Evolutionary conservation across 2,113 vertebrate species (phyloP).

Genomic region (Corythoichthys intestinalis): DNA sequence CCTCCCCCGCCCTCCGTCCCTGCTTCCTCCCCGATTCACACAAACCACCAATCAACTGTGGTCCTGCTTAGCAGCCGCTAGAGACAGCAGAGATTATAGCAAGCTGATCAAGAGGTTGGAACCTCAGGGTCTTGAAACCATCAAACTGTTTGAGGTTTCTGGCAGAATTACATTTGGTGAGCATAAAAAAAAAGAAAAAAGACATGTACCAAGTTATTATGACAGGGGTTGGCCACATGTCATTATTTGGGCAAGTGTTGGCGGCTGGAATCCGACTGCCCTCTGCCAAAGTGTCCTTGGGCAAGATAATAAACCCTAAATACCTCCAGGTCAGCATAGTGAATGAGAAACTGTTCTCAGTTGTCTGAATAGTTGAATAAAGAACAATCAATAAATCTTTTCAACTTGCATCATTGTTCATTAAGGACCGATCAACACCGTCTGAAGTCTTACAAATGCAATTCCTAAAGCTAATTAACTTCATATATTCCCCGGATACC

Average conservation of each 20-base stretch:
- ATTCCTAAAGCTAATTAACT: slow-evolving; percentile 55
- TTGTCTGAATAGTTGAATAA: no score
- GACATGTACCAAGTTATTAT: no score
- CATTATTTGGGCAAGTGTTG: no score
- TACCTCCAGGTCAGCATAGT: no score
- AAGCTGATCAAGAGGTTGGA: background rate
- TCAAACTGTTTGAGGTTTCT: background rate
- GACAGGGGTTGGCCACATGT: no score
- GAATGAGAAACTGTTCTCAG: no score
- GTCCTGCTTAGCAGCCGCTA: background rate
- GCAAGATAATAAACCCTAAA: no score
- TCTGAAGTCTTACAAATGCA: background rate
- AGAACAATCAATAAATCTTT: background rate
- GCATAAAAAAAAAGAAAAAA: no score
- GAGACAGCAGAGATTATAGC: background rate
- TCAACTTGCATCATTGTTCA: background rate
- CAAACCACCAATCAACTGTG: background rate
- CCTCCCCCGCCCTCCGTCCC: background rate
- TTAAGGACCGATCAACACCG: no score
- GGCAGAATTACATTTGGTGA: no score
- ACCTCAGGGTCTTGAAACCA: background rate
- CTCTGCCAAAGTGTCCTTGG: no score
- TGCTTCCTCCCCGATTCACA: slow-evolving; percentile 3
- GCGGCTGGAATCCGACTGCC: no score
- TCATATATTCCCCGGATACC: slow-evolving; percentile 22